A percentile compares a stretch with the other conserved stretches of the same genome.
Conservation (phyloP, 2,888 invertebrate species). For the Drosophila rubida region DNA sequence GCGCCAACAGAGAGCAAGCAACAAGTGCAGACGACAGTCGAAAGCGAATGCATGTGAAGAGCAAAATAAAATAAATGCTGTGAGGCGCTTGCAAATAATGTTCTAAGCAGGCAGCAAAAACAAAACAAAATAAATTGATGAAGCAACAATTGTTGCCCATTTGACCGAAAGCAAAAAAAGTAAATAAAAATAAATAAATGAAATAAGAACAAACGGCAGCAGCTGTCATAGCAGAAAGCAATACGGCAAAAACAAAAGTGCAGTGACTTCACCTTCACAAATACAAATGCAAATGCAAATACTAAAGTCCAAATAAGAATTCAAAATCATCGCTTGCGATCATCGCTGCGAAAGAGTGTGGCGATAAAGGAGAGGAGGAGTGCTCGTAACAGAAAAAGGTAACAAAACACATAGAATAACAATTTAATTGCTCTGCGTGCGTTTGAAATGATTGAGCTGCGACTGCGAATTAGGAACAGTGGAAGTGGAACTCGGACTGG, state of each 20-base stretch:
- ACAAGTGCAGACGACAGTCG: constrained; percentile 40
- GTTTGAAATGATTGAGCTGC: constrained; percentile 1
- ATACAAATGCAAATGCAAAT: neutral
- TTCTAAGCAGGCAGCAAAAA: constrained; percentile 29
- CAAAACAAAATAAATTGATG: constrained; percentile 4
- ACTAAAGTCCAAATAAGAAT: constrained; percentile 10
- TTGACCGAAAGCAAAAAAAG: constrained; percentile 23
- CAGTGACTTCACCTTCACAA: constrained; percentile 55
- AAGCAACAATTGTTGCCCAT: constrained; percentile 30
- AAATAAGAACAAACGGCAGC: constrained; percentile 52
- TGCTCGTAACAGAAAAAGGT: constrained; percentile 26
- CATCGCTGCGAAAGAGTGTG: constrained; percentile 12
- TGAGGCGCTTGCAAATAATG: constrained; percentile 31
- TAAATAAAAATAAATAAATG: too few species aligned
- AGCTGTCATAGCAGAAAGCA: constrained; percentile 53
- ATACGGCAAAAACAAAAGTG: constrained; percentile 59
- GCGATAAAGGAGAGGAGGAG: constrained; percentile 8
- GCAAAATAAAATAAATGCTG: constrained; percentile 4
- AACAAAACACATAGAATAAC: constrained; percentile 34
- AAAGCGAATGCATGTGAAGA: constrained; percentile 33
- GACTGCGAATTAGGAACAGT: constrained; percentile 23
- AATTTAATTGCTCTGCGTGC: constrained; percentile 28
- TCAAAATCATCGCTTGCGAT: constrained; percentile 22
- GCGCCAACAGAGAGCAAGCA: constrained; percentile 35
- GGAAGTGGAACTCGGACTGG: neutral